Base-by-base conservation (phyloP, 2,888 invertebrate genomes). In the Barypeithes pellucidus region DNA sequence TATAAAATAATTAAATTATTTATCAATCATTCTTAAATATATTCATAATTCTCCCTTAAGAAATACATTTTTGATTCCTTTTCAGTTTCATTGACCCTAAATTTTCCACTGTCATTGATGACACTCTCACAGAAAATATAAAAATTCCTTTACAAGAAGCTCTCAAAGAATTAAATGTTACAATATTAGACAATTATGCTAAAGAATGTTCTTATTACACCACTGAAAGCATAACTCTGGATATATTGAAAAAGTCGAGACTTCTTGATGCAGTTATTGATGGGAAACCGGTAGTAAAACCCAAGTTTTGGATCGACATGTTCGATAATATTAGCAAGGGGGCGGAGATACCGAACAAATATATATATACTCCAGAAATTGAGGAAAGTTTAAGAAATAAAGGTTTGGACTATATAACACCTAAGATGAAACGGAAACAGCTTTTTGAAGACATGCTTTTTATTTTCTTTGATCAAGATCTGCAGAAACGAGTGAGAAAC, bases 391-490 rank as follows among this genome's bases (percentile, higher is more conserved):
- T 72, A 33, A 50, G 11, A 45, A 11, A 16, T 11, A 52, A 72
- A 67, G 72, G 67, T 0, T 39, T 72, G 12, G 5, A 50, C 1
- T 5, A 22, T 22, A 33, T 57, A 0, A 2, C 18, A 2, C 18
- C 8, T 11, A 33, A 11, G n/a, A 18, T 3, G 18, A 16, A 16
- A 3, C 16, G 72, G 16, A 67, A 36, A 33, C 12, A 29, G 59
- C n/a, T 72, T 18, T 67, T 72, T n/a, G 36, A 61, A 20, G 33
- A 72, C 54, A 45, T n/a, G 2, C 2, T 72, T 3, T 60, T 39
- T 22, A 54, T 72, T 20, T 67, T 67, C 33, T 72, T 61, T 43
- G 43, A 43, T 29, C 29, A 5, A 16, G 8, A 7, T 4, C n/a
- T 43, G 14, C 7, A 16, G n/a, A 39, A 24, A 0, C 24, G 29